Evolutionary conservation across 2,113 vertebrate genomes (phyloP), one percentile per base, ranked within the genome.

Genomic region (Elachura formosa): DNA sequence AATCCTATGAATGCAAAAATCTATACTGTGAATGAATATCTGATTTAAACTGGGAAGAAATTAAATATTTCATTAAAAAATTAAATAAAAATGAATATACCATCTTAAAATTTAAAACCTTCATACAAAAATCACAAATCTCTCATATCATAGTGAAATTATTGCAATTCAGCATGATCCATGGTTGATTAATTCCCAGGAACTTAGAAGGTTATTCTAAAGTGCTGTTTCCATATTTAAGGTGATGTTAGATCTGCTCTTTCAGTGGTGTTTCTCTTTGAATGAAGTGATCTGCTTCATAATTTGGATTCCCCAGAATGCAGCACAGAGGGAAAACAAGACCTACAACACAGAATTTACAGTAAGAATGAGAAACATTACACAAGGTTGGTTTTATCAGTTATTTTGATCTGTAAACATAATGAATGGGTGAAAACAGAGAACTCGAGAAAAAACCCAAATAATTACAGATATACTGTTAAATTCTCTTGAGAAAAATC

Each of bases 221-320:
- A 90, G 63, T 59, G 58, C 26, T 85, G 51, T 54, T 78, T 91
- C 83, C 72, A 8, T 62, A 90, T 74, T 80, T 66, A 46, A 75
- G 66, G 49, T 43, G 77, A 86, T 63, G 69, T 41, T 49, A 81
- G 58, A 76, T 71, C 33, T 45, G 28, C 21, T 93, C 38, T 79
- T 89, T 98, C 96, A 98, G 77, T 95, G 73, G 15, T 41, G 63
- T 91, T 98, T 98, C 49, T 89, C 98, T 96, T 97, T 94, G 77
- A 92, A 84, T 59, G 83, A 75, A 72, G 91, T 63, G 58, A 97
- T 96, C 96, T 78, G 93, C 51, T 96, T 97, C 96, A 98, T 49
- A 66, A 94, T 96, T 95, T 98, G 98, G 87, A 98, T 79, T 81
- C 96, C 98, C 98, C 99, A 99, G 96, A 97, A 98, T 75, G 98